These are phyloP conservation scores for Ennomos fuscantarius DNA, from an alignment of 2,888 invertebrate species.

Conservation along the genomic window DNA sequence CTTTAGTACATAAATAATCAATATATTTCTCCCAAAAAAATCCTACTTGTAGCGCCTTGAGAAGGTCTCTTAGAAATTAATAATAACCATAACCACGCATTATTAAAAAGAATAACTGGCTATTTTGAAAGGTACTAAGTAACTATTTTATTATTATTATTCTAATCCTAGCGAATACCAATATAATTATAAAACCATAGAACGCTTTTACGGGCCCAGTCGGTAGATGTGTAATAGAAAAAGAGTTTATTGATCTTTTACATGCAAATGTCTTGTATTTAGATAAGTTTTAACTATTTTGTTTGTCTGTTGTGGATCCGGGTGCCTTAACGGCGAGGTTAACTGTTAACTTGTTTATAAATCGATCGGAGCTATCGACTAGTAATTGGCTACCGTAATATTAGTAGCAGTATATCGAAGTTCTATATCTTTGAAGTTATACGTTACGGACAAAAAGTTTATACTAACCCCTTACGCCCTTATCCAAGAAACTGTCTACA, in stretches of 20 bases:
- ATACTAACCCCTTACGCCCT: not conserved
- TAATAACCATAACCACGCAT: too few species aligned
- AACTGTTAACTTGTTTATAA: conserved; percentile 40
- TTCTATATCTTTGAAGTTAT: conserved; percentile 28
- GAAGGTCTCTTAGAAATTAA: too few species aligned
- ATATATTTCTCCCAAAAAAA: too few species aligned
- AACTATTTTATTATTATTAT: too few species aligned
- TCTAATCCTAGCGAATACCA: conserved; percentile 10
- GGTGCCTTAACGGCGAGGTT: conserved; percentile 26
- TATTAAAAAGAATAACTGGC: too few species aligned
- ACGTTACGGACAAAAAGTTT: conserved; percentile 7
- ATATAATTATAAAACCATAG: conserved; percentile 5
- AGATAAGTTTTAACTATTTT: conserved; percentile 11
- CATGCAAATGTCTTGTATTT: conserved; percentile 9
- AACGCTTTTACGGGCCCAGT: too few species aligned
- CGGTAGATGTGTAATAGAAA: conserved; percentile 3
- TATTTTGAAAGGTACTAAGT: too few species aligned
- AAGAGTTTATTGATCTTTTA: conserved; percentile 12
- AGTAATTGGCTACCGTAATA: conserved; percentile 50
- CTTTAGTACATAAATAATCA: too few species aligned
- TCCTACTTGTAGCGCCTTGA: too few species aligned
- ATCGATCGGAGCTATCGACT: conserved; percentile 34
- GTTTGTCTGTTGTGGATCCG: conserved; percentile 18
- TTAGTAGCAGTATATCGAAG: conserved; percentile 35
- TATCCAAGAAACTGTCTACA: too few species aligned